Conservation (phyloP, 2,888 invertebrate genomes). For the Agrilus mali region DNA sequence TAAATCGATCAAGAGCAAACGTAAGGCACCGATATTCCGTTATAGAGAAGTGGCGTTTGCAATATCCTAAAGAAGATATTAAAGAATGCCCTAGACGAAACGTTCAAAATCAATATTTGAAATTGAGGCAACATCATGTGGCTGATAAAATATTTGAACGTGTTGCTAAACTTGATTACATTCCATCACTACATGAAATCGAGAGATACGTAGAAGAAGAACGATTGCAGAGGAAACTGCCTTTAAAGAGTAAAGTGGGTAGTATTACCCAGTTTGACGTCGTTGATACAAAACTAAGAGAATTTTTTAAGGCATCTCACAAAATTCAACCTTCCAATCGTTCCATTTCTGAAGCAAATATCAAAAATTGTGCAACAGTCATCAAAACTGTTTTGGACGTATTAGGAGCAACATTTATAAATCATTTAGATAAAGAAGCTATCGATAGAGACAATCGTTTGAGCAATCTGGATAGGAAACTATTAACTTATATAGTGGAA, state of each 20-base stretch:
- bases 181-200: neutral
- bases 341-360: neutral
- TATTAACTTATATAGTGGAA: conserved; percentile 1
- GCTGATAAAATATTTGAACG: neutral
- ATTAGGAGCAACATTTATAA: conserved; percentile 3
- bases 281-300: conserved; percentile 9
- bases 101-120: neutral
- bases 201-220: neutral
- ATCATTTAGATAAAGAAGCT: conserved; percentile 1
- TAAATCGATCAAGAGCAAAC: conserved; percentile 41
- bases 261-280: neutral
- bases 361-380: conserved; percentile 2
- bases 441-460: conserved; percentile 2
- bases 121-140: neutral
- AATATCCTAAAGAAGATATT: conserved; percentile 32
- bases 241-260: conserved; percentile 4
- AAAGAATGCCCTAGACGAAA: conserved; percentile 30
- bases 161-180: neutral
- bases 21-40: conserved; percentile 34
- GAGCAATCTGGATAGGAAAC: conserved; percentile 6
- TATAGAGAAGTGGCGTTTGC: conserved; percentile 37
- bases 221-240: conserved; percentile 1
- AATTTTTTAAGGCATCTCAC: conserved; percentile 12
- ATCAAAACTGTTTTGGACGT: conserved; percentile 8
- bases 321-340: conserved; percentile 7